Percentiles rank a stretch among this genome's conserved stretches.
phyloP scores from a whole-genome alignment of 2,113 vertebrate species.

The Tinamus guttatus region DNA sequence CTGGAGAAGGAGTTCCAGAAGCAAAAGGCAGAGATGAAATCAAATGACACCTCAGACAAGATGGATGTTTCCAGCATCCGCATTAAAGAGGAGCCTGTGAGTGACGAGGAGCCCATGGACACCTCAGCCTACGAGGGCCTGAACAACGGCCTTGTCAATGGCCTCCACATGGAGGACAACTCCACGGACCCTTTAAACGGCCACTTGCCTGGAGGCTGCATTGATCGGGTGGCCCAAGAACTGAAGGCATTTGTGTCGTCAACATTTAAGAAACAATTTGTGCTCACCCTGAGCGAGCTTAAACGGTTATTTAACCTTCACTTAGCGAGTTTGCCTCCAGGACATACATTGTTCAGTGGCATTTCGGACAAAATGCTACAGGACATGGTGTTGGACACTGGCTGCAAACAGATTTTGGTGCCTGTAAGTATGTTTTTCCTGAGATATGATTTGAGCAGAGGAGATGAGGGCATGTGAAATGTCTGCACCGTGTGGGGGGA shows the following conservation, averaged over 20 bases:
- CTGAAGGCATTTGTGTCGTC: constrained; percentile 89
- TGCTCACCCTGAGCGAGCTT: constrained; percentile 94
- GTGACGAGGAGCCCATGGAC: constrained; percentile 89
- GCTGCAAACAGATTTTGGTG: constrained; percentile 97
- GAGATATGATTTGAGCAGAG: background rate
- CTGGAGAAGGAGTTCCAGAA: constrained; percentile 85
- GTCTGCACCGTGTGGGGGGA: background rate
- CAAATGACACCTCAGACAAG: background rate
- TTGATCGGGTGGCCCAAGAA: constrained; percentile 78
- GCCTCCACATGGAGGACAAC: constrained; percentile 74
- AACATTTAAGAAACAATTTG: constrained; percentile 92
- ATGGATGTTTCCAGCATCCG: constrained; percentile 53
- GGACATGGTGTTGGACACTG: constrained; percentile 89
- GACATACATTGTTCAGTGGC: constrained; percentile 86
- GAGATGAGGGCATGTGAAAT: background rate
- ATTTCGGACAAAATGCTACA: constrained; percentile 95
- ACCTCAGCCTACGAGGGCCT: constrained; percentile 62
- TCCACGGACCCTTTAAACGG: constrained; percentile 78
- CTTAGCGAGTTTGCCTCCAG: constrained; percentile 90
- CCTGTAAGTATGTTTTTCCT: constrained; percentile 88
- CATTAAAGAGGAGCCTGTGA: constrained; percentile 84
- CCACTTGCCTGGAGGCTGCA: constrained; percentile 65
- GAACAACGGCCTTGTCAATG: constrained; percentile 84
- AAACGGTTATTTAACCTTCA: constrained; percentile 96
- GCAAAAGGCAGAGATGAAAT: constrained; percentile 73